Conservation (phyloP, 1,140 invertebrate species). For the Drosophila equinoxialis region DNA sequence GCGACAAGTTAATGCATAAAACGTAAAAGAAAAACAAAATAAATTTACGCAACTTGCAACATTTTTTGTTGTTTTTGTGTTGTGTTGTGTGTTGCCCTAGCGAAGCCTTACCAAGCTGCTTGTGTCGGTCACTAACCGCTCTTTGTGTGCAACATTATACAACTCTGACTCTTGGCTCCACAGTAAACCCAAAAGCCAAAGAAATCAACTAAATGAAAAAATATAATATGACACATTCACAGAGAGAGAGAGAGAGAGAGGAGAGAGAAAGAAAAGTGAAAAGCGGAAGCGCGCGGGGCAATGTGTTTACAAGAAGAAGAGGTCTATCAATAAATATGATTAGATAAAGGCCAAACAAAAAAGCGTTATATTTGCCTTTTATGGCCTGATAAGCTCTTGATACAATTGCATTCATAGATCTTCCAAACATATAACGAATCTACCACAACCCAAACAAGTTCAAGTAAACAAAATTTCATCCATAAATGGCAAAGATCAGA, state of each 20-base stretch:
- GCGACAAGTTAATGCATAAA: background rate
- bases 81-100: background rate
- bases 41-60: slow-evolving; percentile 9
- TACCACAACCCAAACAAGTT: background rate
- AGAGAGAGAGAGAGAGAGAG: background rate
- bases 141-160: slow-evolving; percentile 13
- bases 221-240: slow-evolving; percentile 4
- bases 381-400: background rate
- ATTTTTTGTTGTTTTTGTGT: too few species aligned
- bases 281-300: slow-evolving; percentile 1
- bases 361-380: background rate
- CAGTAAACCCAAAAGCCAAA: background rate
- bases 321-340: slow-evolving; percentile 10
- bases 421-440: too few species aligned
- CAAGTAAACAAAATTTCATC: background rate
- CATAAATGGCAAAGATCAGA: slow-evolving; percentile 11
- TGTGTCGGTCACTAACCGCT: slow-evolving; percentile 10
- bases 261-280: background rate
- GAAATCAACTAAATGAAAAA: background rate
- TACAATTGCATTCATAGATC: background rate
- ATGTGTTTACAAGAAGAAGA: background rate
- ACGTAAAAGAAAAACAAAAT: background rate
- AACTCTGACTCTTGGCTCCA: background rate
- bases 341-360: background rate
- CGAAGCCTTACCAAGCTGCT: slow-evolving; percentile 1